These are phyloP conservation scores for Maccullochella peelii DNA, from an alignment of 2,113 vertebrate species.

Conservation along the genomic window DNA sequence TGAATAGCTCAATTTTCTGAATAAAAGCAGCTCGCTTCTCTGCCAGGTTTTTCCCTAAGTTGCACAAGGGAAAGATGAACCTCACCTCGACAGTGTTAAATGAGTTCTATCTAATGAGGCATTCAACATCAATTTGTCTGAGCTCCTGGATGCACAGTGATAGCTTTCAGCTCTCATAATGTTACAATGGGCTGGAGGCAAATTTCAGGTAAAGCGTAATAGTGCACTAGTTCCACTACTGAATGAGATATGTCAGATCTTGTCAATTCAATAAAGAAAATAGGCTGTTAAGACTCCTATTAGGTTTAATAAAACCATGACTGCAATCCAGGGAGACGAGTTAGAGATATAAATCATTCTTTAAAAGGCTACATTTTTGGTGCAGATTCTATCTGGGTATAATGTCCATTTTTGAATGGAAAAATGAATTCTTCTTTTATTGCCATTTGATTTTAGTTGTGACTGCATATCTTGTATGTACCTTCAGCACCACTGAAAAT, in stretches of 20 bases:
- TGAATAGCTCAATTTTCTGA: background rate
- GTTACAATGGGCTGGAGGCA: constrained; percentile 1
- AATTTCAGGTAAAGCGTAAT: background rate
- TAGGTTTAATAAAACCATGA: background rate
- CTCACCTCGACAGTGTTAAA: constrained; percentile 5
- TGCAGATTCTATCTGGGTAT: background rate
- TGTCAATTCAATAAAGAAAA: constrained; percentile 7
- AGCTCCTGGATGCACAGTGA: constrained; percentile 19
- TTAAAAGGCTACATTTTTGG: background rate
- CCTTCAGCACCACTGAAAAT: no score
- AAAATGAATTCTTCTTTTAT: no score
- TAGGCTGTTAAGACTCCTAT: background rate
- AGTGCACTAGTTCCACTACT: background rate
- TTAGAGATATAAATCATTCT: background rate
- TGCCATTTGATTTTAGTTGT: no score
- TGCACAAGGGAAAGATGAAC: background rate
- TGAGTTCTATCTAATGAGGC: constrained; percentile 26
- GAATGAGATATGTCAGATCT: constrained; percentile 1
- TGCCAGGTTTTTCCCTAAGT: background rate
- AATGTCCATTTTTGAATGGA: background rate
- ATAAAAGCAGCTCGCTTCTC: background rate
- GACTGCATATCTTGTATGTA: no score
- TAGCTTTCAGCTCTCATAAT: constrained; percentile 8
- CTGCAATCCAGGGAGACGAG: background rate
- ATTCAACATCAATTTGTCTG: constrained; percentile 16